Percentiles rank a stretch among this genome's conserved stretches.
Conservation (phyloP, 2,888 invertebrate genomes). For the Globia sparganii region DNA sequence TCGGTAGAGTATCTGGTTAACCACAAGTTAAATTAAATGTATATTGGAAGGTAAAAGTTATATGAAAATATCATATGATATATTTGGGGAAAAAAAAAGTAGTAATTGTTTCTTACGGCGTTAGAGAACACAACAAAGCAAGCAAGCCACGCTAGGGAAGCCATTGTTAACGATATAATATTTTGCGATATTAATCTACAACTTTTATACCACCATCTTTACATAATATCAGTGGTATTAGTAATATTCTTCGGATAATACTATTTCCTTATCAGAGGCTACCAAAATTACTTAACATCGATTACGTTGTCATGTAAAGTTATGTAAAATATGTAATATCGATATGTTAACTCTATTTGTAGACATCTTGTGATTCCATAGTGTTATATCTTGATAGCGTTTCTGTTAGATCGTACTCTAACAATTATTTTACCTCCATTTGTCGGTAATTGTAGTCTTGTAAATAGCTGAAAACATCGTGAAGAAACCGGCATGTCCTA, state of each 20-base stretch:
- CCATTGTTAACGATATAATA: conserved; percentile 70
- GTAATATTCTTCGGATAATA: conserved; percentile 58
- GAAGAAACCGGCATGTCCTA: background rate
- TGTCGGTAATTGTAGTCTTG: too few relatives aligned
- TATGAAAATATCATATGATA: background rate
- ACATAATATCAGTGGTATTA: conserved; percentile 55
- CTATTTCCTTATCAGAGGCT: conserved; percentile 64
- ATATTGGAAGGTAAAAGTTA: background rate
- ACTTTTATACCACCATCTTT: conserved; percentile 71
- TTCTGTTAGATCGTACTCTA: background rate
- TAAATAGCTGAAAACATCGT: background rate
- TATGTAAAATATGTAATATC: conserved; percentile 58
- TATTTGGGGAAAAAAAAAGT: background rate
- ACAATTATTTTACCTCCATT: background rate
- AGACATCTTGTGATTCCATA: conserved; percentile 10
- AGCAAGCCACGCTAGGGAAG: conserved; percentile 73
- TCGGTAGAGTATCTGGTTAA: too few relatives aligned
- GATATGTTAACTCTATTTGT: conserved; percentile 25
- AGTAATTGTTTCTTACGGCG: conserved; percentile 69
- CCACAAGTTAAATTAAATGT: background rate
- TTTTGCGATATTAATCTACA: conserved; percentile 56
- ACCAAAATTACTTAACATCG: conserved; percentile 60
- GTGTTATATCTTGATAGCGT: background rate
- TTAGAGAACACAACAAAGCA: conserved; percentile 72
- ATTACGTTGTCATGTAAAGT: conserved; percentile 67